Evolutionary conservation across 2,888 invertebrate genomes (phyloP), one percentile per base, ranked within the genome.

Genomic region (Folsomia candida): DNA sequence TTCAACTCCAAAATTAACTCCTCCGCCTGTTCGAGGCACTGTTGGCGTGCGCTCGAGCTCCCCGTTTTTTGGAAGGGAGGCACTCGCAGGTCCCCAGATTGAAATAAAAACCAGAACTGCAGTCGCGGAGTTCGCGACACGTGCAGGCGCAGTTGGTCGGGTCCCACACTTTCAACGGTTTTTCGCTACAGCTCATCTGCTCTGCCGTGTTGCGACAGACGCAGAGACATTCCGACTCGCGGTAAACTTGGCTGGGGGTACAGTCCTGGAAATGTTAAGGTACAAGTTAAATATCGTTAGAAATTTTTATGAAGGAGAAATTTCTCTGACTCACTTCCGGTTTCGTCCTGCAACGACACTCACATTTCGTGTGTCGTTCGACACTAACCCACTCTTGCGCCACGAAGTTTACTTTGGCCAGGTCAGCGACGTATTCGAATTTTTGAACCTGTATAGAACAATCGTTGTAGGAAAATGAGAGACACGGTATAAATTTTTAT

Each of bases 231-330:
- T 73, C 71, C 18, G 54, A 54, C 18, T 51, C 54, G 37, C 58
- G 59, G 58, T 75, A 73, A 1, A 14, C 24, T 14, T 75, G 75
- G 14, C 20, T 28, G 2, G 54, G 14, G 29, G 58, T 65, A 67
- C 75, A 75, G 58, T 73, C 69, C 73, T 73, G 22, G 6, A 72
- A 67, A 29, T n/a, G n/a, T n/a, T n/a, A n/a, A n/a, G n/a, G n/a
- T n/a, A n/a, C n/a, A n/a, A n/a, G n/a, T n/a, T n/a, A n/a, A n/a
- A n/a, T n/a, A n/a, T n/a, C n/a, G n/a, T n/a, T n/a, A n/a, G n/a
- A n/a, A n/a, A n/a, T n/a, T n/a, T n/a, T n/a, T n/a, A n/a, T n/a
- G n/a, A n/a, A n/a, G n/a, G n/a, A n/a, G n/a, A n/a, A n/a, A n/a
- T n/a, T 24, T n/a, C 9, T 64, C 47, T 18, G 2, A 20, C 61